A percentile compares a stretch with the other conserved stretches of the same genome.
Evolutionary conservation across 1,140 invertebrate genomes (phyloP).

Genomic region (Plectrocnemia conspersa): DNA sequence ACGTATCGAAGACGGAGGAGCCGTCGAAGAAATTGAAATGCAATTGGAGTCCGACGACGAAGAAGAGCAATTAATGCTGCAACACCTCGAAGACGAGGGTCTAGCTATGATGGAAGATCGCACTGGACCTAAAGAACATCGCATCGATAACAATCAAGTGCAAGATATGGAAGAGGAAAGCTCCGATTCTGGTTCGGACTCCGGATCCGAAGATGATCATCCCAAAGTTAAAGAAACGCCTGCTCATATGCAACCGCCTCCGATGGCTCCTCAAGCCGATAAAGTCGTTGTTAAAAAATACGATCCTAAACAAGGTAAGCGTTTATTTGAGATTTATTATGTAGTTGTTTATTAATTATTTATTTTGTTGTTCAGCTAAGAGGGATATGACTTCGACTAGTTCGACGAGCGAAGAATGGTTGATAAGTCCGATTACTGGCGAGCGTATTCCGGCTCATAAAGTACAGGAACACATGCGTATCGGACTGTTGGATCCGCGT

Average conservation of each 20-base stretch:
- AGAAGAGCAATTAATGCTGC: slow-evolving; percentile 40
- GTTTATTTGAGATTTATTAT: slow-evolving; percentile 37
- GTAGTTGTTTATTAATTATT: slow-evolving; percentile 5
- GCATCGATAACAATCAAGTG: slow-evolving; percentile 51
- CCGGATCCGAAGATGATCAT: slow-evolving; percentile 47
- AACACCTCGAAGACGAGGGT: slow-evolving; percentile 59
- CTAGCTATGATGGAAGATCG: slow-evolving; percentile 63
- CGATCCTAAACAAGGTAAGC: slow-evolving; percentile 78
- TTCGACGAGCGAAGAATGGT: slow-evolving; percentile 75
- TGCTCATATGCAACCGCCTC: slow-evolving; percentile 56
- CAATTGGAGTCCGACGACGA: slow-evolving; percentile 68
- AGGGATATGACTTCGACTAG: slow-evolving; percentile 55
- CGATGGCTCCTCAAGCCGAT: slow-evolving; percentile 82
- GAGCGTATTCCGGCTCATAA: slow-evolving; percentile 96
- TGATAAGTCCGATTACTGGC: slow-evolving; percentile 97
- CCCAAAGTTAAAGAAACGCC: slow-evolving; percentile 48
- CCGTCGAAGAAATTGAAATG: slow-evolving; percentile 65
- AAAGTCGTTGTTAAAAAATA: slow-evolving; percentile 97
- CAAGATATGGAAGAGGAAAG: slow-evolving; percentile 90
- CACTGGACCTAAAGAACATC: slow-evolving; percentile 44
- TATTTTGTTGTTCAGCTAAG: slow-evolving; percentile 34
- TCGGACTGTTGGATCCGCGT: slow-evolving; percentile 93
- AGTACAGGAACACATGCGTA: slow-evolving; percentile 96
- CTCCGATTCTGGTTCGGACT: slow-evolving; percentile 67
- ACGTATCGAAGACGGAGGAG: slow-evolving; percentile 52